A percentile compares a stretch with the other conserved stretches of the same genome.
Evolutionary conservation across 1,140 invertebrate genomes (phyloP).

Genomic region (Littorina saxatilis): DNA sequence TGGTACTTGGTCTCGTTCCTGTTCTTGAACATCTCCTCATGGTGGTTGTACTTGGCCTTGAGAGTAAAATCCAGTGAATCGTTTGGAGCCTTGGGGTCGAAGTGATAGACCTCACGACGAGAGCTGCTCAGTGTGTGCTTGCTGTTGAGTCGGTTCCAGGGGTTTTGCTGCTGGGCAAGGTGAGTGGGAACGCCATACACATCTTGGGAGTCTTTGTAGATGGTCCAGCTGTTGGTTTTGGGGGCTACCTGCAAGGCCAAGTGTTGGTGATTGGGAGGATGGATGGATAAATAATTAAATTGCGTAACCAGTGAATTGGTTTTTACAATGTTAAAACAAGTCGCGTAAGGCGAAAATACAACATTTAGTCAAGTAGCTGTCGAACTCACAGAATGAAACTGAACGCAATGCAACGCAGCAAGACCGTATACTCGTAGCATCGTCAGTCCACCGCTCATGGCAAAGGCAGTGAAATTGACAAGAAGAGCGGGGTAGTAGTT

Average conservation of each 20-base stretch:
- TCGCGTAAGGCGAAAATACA: too few species aligned
- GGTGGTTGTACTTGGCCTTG: slow-evolving; percentile 75
- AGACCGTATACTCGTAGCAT: too few species aligned
- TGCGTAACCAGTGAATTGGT: too few species aligned
- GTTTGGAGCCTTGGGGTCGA: slow-evolving; percentile 71
- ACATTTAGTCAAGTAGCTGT: too few species aligned
- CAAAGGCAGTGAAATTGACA: too few species aligned
- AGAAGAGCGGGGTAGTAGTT: too few species aligned
- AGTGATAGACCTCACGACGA: slow-evolving; percentile 68
- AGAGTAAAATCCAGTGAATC: slow-evolving; percentile 75
- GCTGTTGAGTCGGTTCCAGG: slow-evolving; percentile 72
- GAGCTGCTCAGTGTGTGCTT: slow-evolving; percentile 70
- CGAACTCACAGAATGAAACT: too few species aligned
- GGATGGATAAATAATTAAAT: too few species aligned
- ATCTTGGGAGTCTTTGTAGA: neutral
- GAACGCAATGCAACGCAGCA: too few species aligned
- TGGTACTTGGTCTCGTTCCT: slow-evolving; percentile 72
- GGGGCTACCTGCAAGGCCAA: slow-evolving; percentile 6
- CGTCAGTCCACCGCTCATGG: too few species aligned
- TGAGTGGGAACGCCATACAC: slow-evolving; percentile 57
- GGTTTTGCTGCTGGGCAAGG: slow-evolving; percentile 69
- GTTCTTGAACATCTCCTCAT: slow-evolving; percentile 69
- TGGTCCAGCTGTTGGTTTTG: slow-evolving; percentile 18
- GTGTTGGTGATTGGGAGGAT: too few species aligned
- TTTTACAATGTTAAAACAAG: too few species aligned